Evolutionary conservation across 2,113 vertebrate genomes (phyloP).

Genomic region (Triplophysa tibetana): DNA sequence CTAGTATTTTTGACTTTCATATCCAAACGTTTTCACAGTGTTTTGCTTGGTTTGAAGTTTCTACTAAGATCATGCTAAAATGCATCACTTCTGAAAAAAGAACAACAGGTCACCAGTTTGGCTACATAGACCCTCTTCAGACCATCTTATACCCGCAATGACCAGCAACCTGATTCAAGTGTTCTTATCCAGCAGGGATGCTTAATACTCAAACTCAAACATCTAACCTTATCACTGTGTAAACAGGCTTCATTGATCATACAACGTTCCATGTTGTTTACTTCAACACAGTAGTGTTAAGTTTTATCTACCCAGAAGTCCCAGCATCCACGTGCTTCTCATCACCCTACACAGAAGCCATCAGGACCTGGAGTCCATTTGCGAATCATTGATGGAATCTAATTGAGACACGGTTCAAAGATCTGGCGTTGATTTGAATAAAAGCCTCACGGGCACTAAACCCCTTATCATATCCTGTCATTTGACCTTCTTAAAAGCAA

Average conservation of each 20-base stretch:
- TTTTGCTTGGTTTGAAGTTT: too few relatives aligned
- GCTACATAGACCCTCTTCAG: background rate
- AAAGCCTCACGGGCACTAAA: slow-evolving; percentile 24
- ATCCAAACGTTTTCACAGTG: too few relatives aligned
- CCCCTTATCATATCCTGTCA: slow-evolving; percentile 42
- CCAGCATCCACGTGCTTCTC: background rate
- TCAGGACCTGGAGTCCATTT: background rate
- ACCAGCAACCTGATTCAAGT: too few relatives aligned
- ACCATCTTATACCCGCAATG: background rate
- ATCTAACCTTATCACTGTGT: too few relatives aligned
- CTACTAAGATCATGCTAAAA: too few relatives aligned
- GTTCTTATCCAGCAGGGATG: background rate
- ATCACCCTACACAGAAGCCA: background rate
- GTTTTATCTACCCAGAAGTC: slow-evolving; percentile 3
- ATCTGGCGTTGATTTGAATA: slow-evolving; percentile 26
- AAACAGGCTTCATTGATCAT: background rate
- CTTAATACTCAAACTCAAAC: background rate
- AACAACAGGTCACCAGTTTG: too few relatives aligned
- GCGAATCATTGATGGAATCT: slow-evolving; percentile 14
- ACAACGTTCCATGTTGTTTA: background rate
- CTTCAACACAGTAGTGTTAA: background rate
- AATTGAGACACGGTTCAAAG: slow-evolving; percentile 31
- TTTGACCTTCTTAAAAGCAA: slow-evolving; percentile 49
- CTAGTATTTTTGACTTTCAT: too few relatives aligned
- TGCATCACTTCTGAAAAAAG: too few relatives aligned